Evolutionary conservation across 2,888 invertebrate species (phyloP), one percentile per base, ranked within the genome.

Genomic region (Schrankia costaestrigalis): DNA sequence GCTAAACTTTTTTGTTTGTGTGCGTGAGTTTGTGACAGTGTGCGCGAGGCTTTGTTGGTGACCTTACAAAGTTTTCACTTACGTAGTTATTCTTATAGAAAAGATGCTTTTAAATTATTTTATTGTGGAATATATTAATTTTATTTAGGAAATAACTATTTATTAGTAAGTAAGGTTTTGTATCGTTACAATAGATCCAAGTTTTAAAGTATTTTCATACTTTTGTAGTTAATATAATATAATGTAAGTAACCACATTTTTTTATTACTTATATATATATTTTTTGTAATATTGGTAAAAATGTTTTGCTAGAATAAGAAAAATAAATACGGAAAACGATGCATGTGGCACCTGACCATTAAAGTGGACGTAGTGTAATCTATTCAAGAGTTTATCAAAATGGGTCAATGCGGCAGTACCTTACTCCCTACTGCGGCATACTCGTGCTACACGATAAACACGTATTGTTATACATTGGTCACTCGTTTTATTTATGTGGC

Each of bases 1-100:
- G 86, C 81, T 85, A 80, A 81, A 83, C 80, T 84, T 87, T 82
- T 85, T 80, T 74, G 62, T 72, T 61, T 52, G 83, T 83, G 86
- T 85, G 86, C 72, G 84, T 82, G 73, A 58, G 66, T 63, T 66
- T 66, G 66, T 69, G 66, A 61, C 64, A 54, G 76, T 81, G 81
- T 77, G 79, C 64, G 62, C 57, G 68, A 73, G 78, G 79, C 76
- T 83, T 81, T 76, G 75, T 77, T 69, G 65, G 69, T 74, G 74
- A 79, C 79, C 80, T 79, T 78, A 78, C 72, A 63, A 73, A 79
- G 72, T 81, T 86, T 86, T 85, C 84, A 76, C 74, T 77, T 60
- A 55, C 50, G 60, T 65, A 57, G 47, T 31, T 46, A 41, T 42
- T 51, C 29, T 38, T 32, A 13, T 43, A 47, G 47, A 53, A 55